Evolutionary conservation across 2,888 invertebrate genomes (phyloP).

Genomic region (Aelia acuminata): DNA sequence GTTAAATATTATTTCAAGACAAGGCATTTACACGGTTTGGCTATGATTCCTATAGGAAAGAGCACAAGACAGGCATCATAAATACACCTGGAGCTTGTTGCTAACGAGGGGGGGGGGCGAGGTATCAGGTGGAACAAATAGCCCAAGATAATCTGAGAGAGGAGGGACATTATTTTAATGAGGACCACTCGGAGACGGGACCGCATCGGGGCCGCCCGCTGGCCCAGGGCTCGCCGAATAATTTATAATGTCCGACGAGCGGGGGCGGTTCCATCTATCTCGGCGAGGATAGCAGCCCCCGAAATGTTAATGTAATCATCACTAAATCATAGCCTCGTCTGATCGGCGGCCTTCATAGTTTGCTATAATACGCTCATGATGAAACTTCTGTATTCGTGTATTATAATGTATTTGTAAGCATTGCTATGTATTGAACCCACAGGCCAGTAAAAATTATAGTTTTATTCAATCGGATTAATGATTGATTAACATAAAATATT

Average conservation of each 20-base stretch:
- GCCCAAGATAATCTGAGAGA: conserved; percentile 16
- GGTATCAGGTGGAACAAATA: conserved; percentile 31
- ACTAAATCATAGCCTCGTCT: conserved; percentile 15
- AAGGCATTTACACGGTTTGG: too few species aligned
- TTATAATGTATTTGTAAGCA: too few species aligned
- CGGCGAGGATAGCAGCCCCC: conserved; percentile 23
- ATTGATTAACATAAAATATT: too few species aligned
- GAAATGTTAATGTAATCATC: conserved; percentile 50
- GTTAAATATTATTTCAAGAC: too few species aligned
- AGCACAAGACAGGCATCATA: too few species aligned
- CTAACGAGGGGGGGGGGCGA: not conserved
- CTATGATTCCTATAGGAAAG: too few species aligned
- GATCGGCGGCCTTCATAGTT: not conserved
- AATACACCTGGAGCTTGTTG: not conserved
- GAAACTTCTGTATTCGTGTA: too few species aligned
- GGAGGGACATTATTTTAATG: conserved; percentile 38
- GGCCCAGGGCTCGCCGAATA: not conserved
- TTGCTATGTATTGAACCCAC: too few species aligned
- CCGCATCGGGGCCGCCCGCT: not conserved
- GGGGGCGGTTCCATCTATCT: not conserved
- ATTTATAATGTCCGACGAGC: conserved; percentile 1
- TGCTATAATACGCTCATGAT: too few species aligned
- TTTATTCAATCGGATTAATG: too few species aligned
- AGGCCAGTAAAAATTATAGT: too few species aligned
- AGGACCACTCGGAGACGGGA: not conserved